phyloP scores from a whole-genome alignment of 2,113 vertebrate species.

The Bettongia penicillata region DNA sequence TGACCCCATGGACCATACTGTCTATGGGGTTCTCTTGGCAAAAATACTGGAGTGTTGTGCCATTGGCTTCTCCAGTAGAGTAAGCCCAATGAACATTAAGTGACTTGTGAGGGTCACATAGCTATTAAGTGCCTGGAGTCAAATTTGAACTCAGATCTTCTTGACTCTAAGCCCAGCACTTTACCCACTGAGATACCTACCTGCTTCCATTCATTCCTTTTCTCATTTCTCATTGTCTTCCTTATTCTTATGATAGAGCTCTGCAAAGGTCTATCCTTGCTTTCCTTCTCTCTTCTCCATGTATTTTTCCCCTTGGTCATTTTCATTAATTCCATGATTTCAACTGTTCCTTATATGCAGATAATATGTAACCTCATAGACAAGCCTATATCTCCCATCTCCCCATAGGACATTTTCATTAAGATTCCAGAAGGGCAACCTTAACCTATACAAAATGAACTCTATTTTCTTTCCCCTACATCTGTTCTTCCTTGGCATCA shows the following conservation, averaged over 20 bases:
- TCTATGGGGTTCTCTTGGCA: too few relatives aligned
- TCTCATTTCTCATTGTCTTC: background rate
- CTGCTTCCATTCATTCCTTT: background rate
- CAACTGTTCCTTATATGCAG: background rate
- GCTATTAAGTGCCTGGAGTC: too few relatives aligned
- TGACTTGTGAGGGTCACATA: too few relatives aligned
- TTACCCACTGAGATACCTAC: background rate
- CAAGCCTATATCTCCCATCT: background rate
- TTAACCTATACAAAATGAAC: background rate
- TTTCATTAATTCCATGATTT: background rate
- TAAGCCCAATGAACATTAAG: too few relatives aligned
- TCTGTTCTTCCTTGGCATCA: background rate
- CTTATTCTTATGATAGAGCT: background rate
- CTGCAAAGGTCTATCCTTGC: background rate
- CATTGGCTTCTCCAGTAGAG: too few relatives aligned
- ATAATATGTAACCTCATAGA: background rate
- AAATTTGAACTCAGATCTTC: too few relatives aligned
- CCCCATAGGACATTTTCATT: background rate
- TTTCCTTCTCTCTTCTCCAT: background rate
- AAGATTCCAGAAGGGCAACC: background rate
- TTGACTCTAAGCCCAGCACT: background rate
- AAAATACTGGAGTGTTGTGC: too few relatives aligned
- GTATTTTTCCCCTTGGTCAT: background rate
- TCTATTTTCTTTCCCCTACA: background rate
- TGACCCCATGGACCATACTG: background rate